Evolutionary conservation across 2,888 invertebrate genomes (phyloP), one percentile per base, ranked within the genome.

Genomic region (Melangyna quadrimaculata): DNA sequence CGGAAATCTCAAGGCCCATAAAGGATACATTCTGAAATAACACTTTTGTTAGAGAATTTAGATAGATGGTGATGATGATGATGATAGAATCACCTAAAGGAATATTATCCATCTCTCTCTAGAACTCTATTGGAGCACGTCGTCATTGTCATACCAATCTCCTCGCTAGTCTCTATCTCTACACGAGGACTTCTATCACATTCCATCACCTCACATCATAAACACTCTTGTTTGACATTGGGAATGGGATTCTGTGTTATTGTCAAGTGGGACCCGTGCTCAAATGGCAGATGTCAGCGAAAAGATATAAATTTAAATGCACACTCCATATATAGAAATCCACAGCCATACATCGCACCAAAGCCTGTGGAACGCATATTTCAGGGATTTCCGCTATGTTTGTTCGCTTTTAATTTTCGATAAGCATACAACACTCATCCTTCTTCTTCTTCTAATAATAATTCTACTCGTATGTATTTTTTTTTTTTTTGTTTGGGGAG

Each of bases 381-480:
- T 63, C 55, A 77, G 72, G 67, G 35, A 82, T 40, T 63, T 69
- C 48, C 43, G 40, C 69, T 48, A 22, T 55, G 45, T 65, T 45
- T 35, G 74, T 75, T 79, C 29, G 74, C 57, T 84, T 79, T 84
- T 84, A 84, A 79, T 84, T 79, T 84, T 84, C 70, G 74, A 84
- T 75, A 74, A 78, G 17, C 78, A 78, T 51, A 12, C 32, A 24
- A 5, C 19, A 48, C 1, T 12, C 2, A 24, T 14, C 14, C 51
- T 14, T 27, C 8, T 51, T 27, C 51, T 24, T 8, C 19, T n/a
- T n/a, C 7, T 7, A 17, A n/a, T n/a, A n/a, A n/a, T n/a, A n/a
- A n/a, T n/a, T 0, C 9, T 45, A 14, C 14, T 32, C 22, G 14
- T n/a, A n/a, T n/a, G n/a, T n/a, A 17, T 2, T 14, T 51, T 9